phyloP scores from a whole-genome alignment of 2,888 invertebrate genomes.

The Glyphotaelius pellucidus region DNA sequence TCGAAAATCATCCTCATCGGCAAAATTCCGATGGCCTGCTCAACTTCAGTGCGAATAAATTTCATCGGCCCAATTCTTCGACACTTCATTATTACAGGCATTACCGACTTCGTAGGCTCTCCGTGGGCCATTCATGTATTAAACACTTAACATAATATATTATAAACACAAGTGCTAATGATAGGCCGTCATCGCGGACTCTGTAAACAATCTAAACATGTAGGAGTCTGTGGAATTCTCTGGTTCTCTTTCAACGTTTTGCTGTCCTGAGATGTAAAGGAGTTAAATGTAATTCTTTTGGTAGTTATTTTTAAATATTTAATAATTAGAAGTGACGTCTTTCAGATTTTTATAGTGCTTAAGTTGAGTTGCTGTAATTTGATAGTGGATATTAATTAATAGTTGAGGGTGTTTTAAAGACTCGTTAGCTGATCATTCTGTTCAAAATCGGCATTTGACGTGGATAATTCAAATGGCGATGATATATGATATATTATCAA shows the following conservation, averaged over 20 bases:
- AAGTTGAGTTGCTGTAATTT: no score
- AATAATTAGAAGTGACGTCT: no score
- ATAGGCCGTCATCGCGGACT: not conserved
- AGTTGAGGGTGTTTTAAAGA: no score
- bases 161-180: not conserved
- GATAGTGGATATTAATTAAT: no score
- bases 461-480: no score
- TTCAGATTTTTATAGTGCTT: no score
- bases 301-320: not conserved
- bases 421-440: no score
- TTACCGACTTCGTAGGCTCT: not conserved
- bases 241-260: not conserved
- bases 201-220: not conserved
- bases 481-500: no score
- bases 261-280: not conserved
- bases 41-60: not conserved
- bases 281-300: not conserved
- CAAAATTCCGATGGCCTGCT: not conserved
- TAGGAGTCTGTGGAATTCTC: not conserved
- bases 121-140: not conserved
- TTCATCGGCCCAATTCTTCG: not conserved
- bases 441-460: no score
- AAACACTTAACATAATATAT: not conserved
- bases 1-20: not conserved
- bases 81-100: not conserved